Percentiles rank a stretch among this genome's conserved stretches.
These are phyloP conservation scores for Drosophila nannoptera DNA, from an alignment of 1,140 invertebrate genomes.

Conservation along the genomic window DNA sequence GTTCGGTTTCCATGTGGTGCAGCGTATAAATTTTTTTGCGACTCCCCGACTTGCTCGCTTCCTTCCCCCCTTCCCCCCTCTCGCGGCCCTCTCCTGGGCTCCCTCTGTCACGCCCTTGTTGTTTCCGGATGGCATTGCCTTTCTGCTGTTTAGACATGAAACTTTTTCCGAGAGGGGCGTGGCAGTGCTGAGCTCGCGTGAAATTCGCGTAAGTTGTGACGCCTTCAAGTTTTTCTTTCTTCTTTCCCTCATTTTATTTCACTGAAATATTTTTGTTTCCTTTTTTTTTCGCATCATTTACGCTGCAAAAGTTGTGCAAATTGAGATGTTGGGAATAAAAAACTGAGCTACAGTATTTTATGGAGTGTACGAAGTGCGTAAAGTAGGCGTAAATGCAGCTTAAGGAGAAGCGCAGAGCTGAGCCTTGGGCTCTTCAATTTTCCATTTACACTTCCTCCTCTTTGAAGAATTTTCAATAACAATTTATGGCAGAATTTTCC, in stretches of 20 bases:
- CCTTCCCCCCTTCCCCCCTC: not conserved
- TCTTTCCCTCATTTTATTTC: constrained; percentile 14
- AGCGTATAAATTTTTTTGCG: constrained; percentile 15
- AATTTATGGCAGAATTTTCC: too few relatives aligned
- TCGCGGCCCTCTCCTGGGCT: too few relatives aligned
- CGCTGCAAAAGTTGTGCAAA: constrained; percentile 23
- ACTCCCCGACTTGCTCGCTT: constrained; percentile 1
- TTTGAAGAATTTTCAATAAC: too few relatives aligned
- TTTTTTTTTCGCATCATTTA: constrained; percentile 41
- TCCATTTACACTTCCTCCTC: too few relatives aligned
- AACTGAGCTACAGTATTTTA: constrained; percentile 18
- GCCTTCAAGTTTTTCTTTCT: constrained; percentile 6
- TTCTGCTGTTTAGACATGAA: constrained; percentile 36
- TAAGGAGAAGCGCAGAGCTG: too few relatives aligned
- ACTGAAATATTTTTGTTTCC: constrained; percentile 29
- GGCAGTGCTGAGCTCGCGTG: constrained; percentile 18
- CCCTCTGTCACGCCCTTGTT: not conserved
- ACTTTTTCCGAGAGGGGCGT: constrained; percentile 21
- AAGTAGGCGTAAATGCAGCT: not conserved
- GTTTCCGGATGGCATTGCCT: constrained; percentile 13
- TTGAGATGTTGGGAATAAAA: constrained; percentile 6
- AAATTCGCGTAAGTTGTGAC: constrained; percentile 32
- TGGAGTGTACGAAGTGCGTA: not conserved
- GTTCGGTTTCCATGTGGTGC: constrained; percentile 13
- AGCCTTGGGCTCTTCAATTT: not conserved